Percentiles rank a stretch among this genome's conserved stretches.
Conservation (phyloP, 2,797 vertebrate species). For the Saxicola maurus region DNA sequence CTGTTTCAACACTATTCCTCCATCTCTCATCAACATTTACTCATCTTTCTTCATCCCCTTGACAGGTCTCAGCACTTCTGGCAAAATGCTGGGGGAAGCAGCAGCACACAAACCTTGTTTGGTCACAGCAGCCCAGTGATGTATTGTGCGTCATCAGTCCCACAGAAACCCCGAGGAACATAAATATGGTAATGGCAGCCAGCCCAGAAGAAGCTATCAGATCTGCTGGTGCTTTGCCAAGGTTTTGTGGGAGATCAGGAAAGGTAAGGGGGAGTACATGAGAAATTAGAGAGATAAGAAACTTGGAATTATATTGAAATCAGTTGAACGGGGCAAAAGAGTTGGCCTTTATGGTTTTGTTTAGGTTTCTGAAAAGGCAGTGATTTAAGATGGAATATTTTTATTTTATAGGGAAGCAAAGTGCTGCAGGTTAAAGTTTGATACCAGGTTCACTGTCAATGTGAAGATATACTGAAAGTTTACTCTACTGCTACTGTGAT, state of each 20-base stretch:
- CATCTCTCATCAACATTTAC: conserved; percentile 10
- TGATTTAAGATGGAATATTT: conserved; percentile 12
- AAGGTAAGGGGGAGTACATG: conserved; percentile 14
- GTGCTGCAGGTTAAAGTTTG: conserved; percentile 17
- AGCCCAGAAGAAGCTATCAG: conserved; percentile 29
- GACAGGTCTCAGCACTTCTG: conserved; percentile 25
- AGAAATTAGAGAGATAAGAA: conserved; percentile 8
- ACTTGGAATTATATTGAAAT: background rate
- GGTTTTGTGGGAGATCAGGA: background rate
- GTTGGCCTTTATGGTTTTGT: background rate
- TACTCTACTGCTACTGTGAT: background rate
- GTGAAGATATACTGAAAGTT: conserved; percentile 27
- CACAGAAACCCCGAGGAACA: conserved; percentile 28
- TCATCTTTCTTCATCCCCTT: conserved; percentile 12
- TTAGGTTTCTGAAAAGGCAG: conserved; percentile 3
- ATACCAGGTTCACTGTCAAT: background rate
- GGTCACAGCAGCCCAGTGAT: conserved; percentile 30
- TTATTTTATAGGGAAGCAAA: conserved; percentile 28
- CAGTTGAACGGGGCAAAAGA: background rate
- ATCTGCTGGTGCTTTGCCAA: conserved; percentile 37
- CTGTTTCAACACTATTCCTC: conserved; percentile 15
- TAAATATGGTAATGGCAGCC: conserved; percentile 46
- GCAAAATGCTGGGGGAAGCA: conserved; percentile 26
- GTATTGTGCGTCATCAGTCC: conserved; percentile 34
- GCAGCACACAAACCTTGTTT: conserved; percentile 32